phyloP scores from a whole-genome alignment of 2,797 vertebrate species.

The Hippoglossus hippoglossus region DNA sequence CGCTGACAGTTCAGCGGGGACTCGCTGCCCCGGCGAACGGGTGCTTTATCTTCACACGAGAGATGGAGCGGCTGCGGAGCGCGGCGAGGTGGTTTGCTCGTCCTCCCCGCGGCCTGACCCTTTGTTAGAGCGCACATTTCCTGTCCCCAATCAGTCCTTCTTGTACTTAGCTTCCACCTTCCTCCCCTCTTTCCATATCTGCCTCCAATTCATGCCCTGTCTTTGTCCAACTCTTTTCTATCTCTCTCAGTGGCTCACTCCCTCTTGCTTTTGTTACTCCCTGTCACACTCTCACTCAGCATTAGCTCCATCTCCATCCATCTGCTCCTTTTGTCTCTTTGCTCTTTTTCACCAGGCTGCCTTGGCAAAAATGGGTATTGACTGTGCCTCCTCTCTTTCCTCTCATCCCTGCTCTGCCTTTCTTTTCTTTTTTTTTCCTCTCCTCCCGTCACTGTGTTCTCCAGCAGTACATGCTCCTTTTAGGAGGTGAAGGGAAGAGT shows the following conservation, averaged over 20 bases:
- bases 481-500: constrained; percentile 75
- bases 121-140: constrained; percentile 61
- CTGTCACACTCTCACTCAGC: constrained; percentile 72
- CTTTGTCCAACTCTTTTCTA: constrained; percentile 72
- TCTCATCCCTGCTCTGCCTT: constrained; percentile 54
- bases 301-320: constrained; percentile 75
- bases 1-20: constrained; percentile 51
- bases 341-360: constrained; percentile 67
- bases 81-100: constrained; percentile 50
- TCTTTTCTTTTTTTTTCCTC: not conserved
- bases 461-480: constrained; percentile 72
- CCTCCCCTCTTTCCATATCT: constrained; percentile 65
- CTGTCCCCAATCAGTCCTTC: constrained; percentile 69
- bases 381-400: constrained; percentile 71
- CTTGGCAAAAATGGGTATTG: constrained; percentile 78
- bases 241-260: constrained; percentile 62
- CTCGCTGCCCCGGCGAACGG: constrained; percentile 50
- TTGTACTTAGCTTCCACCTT: constrained; percentile 71
- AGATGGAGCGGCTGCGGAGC: constrained; percentile 66
- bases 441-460: constrained; percentile 56
- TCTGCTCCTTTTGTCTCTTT: constrained; percentile 80
- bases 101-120: constrained; percentile 40
- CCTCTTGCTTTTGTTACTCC: constrained; percentile 72
- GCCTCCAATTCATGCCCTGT: constrained; percentile 67
- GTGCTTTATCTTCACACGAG: constrained; percentile 77